Conservation (phyloP, 2,888 invertebrate species). For the Xanthostigma xanthostigma region DNA sequence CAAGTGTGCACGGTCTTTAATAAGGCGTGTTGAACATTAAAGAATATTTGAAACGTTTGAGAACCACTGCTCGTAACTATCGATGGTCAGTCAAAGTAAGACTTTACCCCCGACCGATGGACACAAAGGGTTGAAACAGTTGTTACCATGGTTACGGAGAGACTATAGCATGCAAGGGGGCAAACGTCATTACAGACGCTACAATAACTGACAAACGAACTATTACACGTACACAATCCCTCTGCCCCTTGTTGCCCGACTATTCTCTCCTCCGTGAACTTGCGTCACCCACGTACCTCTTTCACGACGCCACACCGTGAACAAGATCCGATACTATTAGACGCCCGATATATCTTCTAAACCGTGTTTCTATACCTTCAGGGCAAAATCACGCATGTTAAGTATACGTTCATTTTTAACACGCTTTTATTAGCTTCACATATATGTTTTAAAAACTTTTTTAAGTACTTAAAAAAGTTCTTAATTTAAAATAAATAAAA, state of each 20-base stretch:
- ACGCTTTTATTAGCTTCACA: no score
- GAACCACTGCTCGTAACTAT: not conserved
- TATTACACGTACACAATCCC: no score
- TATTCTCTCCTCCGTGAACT: not conserved
- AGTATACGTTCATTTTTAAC: no score
- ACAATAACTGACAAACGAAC: not conserved
- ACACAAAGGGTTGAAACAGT: not conserved
- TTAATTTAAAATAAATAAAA: no score
- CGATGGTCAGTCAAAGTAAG: not conserved
- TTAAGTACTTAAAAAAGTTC: no score
- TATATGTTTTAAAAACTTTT: no score
- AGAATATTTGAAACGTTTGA: not conserved
- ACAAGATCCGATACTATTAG: no score
- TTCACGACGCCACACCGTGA: not conserved
- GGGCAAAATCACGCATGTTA: no score
- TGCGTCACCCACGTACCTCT: not conserved
- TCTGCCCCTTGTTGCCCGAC: not conserved
- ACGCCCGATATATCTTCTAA: no score
- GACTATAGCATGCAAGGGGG: not conserved
- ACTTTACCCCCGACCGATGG: not conserved
- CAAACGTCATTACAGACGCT: not conserved
- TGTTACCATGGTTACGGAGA: not conserved
- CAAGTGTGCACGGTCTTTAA: no score
- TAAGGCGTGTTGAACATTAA: not conserved
- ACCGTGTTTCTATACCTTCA: no score